A percentile compares a stretch with the other conserved stretches of the same genome.
phyloP scores from a whole-genome alignment of 2,113 vertebrate genomes.

The Dicentrarchus labrax region DNA sequence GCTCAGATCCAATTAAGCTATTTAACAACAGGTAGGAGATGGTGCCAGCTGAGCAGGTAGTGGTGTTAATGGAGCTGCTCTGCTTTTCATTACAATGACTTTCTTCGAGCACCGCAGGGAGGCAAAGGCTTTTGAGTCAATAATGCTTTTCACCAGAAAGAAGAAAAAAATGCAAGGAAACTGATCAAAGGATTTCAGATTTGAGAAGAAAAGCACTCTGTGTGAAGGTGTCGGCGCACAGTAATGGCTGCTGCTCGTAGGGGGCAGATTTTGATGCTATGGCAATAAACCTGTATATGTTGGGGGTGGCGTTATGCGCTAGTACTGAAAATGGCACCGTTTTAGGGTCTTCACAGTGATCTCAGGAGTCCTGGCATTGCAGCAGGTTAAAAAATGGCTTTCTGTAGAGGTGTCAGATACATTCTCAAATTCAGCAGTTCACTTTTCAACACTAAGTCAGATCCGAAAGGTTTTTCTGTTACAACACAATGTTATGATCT shows the following conservation, averaged over 20 bases:
- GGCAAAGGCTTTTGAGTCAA: slow-evolving; percentile 54
- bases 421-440: not conserved
- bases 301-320: slow-evolving; percentile 2
- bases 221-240: slow-evolving; percentile 21
- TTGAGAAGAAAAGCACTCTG: slow-evolving; percentile 40
- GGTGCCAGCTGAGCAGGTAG: slow-evolving; percentile 51
- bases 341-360: slow-evolving; percentile 32
- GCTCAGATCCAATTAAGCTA: slow-evolving; percentile 57
- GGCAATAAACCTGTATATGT: slow-evolving; percentile 31
- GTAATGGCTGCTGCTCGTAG: slow-evolving; percentile 17
- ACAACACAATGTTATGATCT: slow-evolving; percentile 1
- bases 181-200: slow-evolving; percentile 63
- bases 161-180: slow-evolving; percentile 29
- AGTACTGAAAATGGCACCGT: slow-evolving; percentile 38
- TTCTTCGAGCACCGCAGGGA: slow-evolving; percentile 48
- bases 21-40: slow-evolving; percentile 69
- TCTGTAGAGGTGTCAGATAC: slow-evolving; percentile 12
- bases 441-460: slow-evolving; percentile 5
- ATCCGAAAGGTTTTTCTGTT: not conserved
- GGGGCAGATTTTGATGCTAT: slow-evolving; percentile 39
- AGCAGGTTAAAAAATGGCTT: slow-evolving; percentile 27
- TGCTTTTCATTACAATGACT: slow-evolving; percentile 66
- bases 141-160: slow-evolving; percentile 54
- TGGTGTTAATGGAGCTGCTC: slow-evolving; percentile 62
- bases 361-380: slow-evolving; percentile 1